Evolutionary conservation across 2,888 invertebrate genomes (phyloP).

Genomic region (Ophion slaviceki): DNA sequence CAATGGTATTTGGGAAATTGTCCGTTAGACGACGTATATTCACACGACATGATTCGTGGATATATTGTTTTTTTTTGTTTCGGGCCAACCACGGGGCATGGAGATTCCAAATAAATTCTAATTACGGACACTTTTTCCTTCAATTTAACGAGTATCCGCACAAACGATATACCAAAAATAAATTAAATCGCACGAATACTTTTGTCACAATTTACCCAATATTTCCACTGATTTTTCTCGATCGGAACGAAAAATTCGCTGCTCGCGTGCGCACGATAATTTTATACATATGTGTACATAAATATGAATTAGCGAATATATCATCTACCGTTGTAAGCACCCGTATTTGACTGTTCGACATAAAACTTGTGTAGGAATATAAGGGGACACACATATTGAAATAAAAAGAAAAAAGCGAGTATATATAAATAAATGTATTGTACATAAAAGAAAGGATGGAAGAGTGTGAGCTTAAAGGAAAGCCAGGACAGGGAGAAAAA

Average conservation of each 20-base stretch:
- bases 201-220: background rate
- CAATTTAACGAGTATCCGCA: background rate
- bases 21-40: no score
- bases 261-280: slow-evolving; percentile 17
- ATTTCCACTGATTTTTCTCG: background rate
- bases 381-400: slow-evolving; percentile 69
- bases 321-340: slow-evolving; percentile 60
- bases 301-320: slow-evolving; percentile 60
- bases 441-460: slow-evolving; percentile 71
- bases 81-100: no score
- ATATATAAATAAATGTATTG: slow-evolving; percentile 73
- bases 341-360: slow-evolving; percentile 65
- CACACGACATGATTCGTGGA: no score
- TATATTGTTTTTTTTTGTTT: no score
- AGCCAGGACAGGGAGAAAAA: slow-evolving; percentile 18
- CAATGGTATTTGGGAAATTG: no score
- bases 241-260: slow-evolving; percentile 5
- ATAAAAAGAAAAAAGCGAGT: slow-evolving; percentile 68
- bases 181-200: background rate
- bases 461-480: slow-evolving; percentile 47
- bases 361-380: slow-evolving; percentile 46
- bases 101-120: no score
- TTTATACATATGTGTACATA: slow-evolving; percentile 68
- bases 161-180: background rate
- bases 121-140: background rate